Evolutionary conservation across 2,113 vertebrate genomes (phyloP).

Genomic region (Capreolus pygargus): DNA sequence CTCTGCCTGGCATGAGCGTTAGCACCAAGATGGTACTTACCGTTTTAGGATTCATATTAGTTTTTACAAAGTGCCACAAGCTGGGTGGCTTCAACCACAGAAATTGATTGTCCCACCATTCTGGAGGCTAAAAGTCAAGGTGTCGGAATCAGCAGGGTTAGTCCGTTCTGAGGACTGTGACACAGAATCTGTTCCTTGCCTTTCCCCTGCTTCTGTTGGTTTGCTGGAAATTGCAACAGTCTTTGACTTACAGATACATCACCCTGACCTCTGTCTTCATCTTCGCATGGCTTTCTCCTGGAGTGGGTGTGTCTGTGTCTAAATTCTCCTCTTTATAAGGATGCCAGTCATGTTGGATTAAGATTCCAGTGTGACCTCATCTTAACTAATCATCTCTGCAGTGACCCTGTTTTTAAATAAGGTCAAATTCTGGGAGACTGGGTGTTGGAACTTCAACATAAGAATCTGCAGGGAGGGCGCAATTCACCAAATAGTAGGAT

Average conservation of each 20-base stretch:
- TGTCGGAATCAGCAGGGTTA: rapidly evolving
- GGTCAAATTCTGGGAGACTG: neutral
- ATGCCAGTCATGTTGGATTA: neutral
- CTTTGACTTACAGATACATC: neutral
- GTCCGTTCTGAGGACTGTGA: neutral
- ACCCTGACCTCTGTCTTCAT: neutral
- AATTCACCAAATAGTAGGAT: neutral
- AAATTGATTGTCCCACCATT: neutral
- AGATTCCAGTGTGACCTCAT: neutral
- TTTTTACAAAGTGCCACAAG: neutral
- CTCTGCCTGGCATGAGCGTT: neutral
- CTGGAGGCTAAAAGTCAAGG: neutral
- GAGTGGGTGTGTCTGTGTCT: neutral
- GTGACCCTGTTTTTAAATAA: neutral
- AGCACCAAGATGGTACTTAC: neutral
- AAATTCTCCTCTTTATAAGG: neutral
- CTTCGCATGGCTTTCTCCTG: neutral
- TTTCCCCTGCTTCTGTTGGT: neutral
- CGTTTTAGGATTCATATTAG: neutral
- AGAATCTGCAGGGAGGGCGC: neutral
- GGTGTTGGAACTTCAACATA: neutral
- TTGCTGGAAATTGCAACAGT: neutral
- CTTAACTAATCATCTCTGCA: neutral
- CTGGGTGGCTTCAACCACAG: neutral
- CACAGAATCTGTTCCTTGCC: neutral